phyloP scores from a whole-genome alignment of 2,113 vertebrate genomes.

The Lepisosteus oculatus region DNA sequence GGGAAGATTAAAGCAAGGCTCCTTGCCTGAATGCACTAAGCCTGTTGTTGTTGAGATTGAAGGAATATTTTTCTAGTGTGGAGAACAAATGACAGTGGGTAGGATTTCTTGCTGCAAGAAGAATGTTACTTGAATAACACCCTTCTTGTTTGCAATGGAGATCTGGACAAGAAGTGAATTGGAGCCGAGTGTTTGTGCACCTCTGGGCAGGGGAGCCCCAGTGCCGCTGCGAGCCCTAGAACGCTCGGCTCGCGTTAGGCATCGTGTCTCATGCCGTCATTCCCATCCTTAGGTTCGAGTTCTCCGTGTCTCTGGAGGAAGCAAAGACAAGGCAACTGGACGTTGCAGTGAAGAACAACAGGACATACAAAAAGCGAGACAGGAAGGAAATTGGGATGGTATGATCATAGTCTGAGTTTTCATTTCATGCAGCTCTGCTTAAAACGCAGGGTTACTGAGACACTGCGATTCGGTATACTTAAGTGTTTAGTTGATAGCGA shows the following conservation, averaged over 20 bases:
- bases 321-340: slow-evolving; percentile 78
- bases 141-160: no score
- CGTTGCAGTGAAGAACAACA: slow-evolving; percentile 85
- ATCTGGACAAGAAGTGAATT: no score
- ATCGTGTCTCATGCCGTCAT: background rate
- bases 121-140: no score
- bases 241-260: background rate
- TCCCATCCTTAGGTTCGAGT: slow-evolving; percentile 77
- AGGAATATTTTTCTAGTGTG: no score
- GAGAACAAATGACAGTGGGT: no score
- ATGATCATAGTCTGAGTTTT: slow-evolving; percentile 24
- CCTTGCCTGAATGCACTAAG: no score
- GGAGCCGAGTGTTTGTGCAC: no score
- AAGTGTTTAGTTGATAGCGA: background rate
- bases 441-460: background rate
- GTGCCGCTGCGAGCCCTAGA: no score
- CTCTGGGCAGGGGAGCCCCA: no score
- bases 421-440: background rate
- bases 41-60: no score
- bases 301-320: slow-evolving; percentile 75
- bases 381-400: slow-evolving; percentile 90
- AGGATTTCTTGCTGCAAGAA: no score
- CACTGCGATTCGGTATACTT: background rate
- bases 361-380: slow-evolving; percentile 76
- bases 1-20: no score